Conservation (phyloP, 1,140 invertebrate genomes). For the Drosophila parvula region DNA sequence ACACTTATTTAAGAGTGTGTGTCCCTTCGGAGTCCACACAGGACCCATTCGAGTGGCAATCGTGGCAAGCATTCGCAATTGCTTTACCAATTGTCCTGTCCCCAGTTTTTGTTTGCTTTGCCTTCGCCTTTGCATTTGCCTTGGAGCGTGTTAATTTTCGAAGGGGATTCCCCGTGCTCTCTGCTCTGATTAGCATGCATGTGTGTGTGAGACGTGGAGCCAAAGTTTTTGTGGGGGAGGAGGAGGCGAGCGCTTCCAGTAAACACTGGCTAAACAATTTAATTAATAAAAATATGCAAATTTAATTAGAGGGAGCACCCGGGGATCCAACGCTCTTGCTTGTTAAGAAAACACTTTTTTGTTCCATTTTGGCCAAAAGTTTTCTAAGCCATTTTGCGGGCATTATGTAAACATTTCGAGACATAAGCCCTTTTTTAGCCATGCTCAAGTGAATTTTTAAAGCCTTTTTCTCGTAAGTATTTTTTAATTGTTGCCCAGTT, state of each 20-base stretch:
- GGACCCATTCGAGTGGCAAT: conserved; percentile 19
- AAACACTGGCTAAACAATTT: conserved; percentile 74
- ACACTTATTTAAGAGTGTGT: not conserved
- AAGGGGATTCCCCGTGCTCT: conserved; percentile 21
- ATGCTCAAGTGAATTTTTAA: conserved; percentile 40
- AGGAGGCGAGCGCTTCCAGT: conserved; percentile 25
- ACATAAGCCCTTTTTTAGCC: conserved; percentile 40
- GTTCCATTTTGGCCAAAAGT: conserved; percentile 17
- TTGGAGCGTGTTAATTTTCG: conserved; percentile 61
- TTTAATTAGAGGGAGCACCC: conserved; percentile 59
- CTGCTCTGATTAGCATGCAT: conserved; percentile 48
- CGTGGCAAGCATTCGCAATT: conserved; percentile 48
- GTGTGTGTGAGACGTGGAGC: conserved; percentile 6
- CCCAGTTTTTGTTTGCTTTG: conserved; percentile 33
- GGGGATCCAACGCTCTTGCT: conserved; percentile 2
- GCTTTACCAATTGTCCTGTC: conserved; percentile 54
- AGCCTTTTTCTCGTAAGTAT: conserved; percentile 36
- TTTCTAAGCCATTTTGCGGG: conserved; percentile 27
- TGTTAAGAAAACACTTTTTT: conserved; percentile 30
- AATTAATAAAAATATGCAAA: conserved; percentile 82
- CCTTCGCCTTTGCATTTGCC: conserved; percentile 1
- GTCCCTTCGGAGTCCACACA: not conserved
- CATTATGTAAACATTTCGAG: conserved; percentile 22
- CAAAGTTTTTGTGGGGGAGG: conserved; percentile 1
- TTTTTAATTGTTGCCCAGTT: conserved; percentile 65